Evolutionary conservation across 2,888 invertebrate genomes (phyloP).

Genomic region (Unio pictorum): DNA sequence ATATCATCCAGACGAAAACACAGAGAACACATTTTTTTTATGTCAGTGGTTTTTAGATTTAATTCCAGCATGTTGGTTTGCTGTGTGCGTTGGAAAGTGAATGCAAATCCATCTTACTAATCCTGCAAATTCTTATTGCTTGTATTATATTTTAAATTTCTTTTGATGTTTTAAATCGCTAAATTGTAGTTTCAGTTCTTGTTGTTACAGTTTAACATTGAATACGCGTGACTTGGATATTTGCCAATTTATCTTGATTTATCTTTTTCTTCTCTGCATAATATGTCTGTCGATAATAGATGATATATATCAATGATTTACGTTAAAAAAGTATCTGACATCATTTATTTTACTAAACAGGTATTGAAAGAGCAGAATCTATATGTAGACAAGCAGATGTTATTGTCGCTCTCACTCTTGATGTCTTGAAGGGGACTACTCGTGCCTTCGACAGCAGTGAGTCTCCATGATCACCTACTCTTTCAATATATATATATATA

Average conservation of each 20-base stretch:
- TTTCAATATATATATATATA: no score
- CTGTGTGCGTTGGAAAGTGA: no score
- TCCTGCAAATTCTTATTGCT: no score
- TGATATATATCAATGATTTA: not conserved
- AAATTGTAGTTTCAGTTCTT: no score
- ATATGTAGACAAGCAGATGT: conserved; percentile 79
- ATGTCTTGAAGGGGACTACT: conserved; percentile 79
- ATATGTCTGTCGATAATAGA: not conserved
- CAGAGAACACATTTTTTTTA: no score
- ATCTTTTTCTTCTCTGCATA: not conserved
- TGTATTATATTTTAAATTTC: no score
- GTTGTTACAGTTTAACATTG: not conserved
- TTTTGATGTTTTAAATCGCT: no score
- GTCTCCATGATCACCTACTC: conserved; percentile 15
- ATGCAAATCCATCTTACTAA: no score
- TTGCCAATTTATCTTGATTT: not conserved
- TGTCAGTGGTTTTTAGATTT: no score
- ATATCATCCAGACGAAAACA: no score
- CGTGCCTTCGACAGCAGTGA: conserved; percentile 78
- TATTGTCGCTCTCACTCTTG: conserved; percentile 78
- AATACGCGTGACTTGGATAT: not conserved
- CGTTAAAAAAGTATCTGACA: not conserved
- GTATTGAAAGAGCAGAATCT: conserved; percentile 76
- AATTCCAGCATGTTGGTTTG: no score
- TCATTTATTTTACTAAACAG: conserved; percentile 59